Evolutionary conservation across 2,113 vertebrate genomes (phyloP).

Genomic region (Pterocles orientalis): DNA sequence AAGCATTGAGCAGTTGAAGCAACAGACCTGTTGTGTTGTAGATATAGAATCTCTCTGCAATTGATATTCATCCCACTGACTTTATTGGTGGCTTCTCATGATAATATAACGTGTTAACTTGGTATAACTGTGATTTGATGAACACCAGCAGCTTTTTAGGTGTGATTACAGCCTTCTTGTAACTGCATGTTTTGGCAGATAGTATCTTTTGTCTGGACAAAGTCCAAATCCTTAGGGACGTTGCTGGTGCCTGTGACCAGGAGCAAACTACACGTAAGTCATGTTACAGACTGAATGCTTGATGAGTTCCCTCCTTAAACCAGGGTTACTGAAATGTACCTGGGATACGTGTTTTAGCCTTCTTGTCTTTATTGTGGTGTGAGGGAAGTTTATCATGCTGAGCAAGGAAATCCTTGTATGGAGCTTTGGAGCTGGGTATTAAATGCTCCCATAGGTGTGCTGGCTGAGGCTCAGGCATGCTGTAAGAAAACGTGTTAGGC

Average conservation of each 20-base stretch:
- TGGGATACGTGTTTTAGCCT: neutral
- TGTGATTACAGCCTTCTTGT: neutral
- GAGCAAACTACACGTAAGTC: neutral
- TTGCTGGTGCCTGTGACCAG: neutral
- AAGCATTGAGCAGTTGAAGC: neutral
- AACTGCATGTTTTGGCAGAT: neutral
- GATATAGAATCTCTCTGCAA: neutral
- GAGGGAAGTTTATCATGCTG: neutral
- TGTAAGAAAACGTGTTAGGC: neutral
- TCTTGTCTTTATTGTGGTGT: neutral
- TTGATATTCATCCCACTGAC: neutral
- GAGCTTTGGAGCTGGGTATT: neutral
- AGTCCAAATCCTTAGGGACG: neutral
- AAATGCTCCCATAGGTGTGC: neutral
- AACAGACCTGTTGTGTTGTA: neutral
- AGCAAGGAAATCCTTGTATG: neutral
- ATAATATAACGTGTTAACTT: neutral
- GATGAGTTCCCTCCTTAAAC: neutral
- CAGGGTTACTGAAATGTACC: neutral
- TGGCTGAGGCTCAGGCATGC: neutral
- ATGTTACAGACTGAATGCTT: rapidly evolving
- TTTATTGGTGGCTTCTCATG: neutral
- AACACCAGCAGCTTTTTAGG: neutral
- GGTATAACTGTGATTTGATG: neutral
- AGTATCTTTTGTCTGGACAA: neutral